These are phyloP conservation scores for Corythoichthys intestinalis DNA, from an alignment of 2,113 vertebrate species.

Conservation along the genomic window DNA sequence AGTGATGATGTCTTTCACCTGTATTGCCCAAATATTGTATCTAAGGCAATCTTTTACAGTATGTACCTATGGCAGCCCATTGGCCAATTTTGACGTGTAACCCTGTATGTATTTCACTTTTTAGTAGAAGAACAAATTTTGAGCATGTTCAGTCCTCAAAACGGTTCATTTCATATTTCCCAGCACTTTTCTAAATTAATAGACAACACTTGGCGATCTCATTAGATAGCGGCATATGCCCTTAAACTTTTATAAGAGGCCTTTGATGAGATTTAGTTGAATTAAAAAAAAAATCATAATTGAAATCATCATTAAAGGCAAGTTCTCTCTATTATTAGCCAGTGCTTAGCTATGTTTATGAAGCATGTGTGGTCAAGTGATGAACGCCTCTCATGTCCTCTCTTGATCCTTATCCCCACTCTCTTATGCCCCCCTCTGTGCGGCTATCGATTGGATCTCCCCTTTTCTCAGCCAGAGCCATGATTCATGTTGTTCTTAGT, in stretches of 20 bases:
- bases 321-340: constrained; percentile 13
- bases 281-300: constrained; percentile 32
- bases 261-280: constrained; percentile 1
- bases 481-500: constrained; percentile 73
- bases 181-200: constrained; percentile 16
- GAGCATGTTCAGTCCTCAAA: not conserved
- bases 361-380: constrained; percentile 58
- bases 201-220: constrained; percentile 13
- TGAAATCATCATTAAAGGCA: constrained; percentile 4
- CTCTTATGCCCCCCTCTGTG: constrained; percentile 44
- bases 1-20: constrained; percentile 73
- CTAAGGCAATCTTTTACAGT: constrained; percentile 17
- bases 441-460: constrained; percentile 73
- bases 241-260: not conserved
- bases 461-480: constrained; percentile 73
- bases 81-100: constrained; percentile 5
- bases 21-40: constrained; percentile 65
- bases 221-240: constrained; percentile 2
- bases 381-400: constrained; percentile 58
- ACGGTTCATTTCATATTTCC: not conserved
- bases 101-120: not conserved
- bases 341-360: constrained; percentile 1
- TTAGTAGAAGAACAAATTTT: not conserved
- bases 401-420: constrained; percentile 47
- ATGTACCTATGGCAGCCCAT: too few species aligned